These are phyloP conservation scores for Machaerirhynchus nigripectus DNA, from an alignment of 2,113 vertebrate species.

Conservation along the genomic window DNA sequence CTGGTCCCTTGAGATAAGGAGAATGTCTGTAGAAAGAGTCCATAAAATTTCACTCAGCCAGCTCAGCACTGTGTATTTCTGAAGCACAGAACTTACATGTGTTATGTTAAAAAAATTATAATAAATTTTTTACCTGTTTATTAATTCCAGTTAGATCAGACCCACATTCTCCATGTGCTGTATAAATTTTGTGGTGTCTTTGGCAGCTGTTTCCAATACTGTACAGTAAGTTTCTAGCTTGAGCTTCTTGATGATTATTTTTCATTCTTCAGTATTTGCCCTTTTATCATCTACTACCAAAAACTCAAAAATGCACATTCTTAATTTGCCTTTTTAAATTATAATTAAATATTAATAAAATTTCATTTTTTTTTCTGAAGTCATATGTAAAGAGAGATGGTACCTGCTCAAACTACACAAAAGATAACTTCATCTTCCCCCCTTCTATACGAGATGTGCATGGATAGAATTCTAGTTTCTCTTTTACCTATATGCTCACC, in stretches of 20 bases:
- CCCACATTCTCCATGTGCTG: not conserved
- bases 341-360: not conserved
- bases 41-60: not conserved
- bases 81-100: not conserved
- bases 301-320: not conserved
- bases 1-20: not conserved
- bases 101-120: not conserved
- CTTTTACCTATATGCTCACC: not conserved
- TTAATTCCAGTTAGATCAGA: not conserved
- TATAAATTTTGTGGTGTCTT: not conserved
- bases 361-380: not conserved
- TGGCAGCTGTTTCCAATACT: not conserved
- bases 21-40: not conserved
- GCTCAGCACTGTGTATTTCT: not conserved
- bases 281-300: not conserved
- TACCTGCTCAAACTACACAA: not conserved
- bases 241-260: not conserved
- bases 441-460: not conserved
- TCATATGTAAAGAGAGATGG: not conserved
- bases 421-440: not conserved
- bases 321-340: not conserved
- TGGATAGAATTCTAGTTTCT: not conserved
- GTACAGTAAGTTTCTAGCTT: not conserved
- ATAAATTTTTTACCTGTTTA: not conserved
- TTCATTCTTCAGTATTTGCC: not conserved